A percentile compares a stretch with the other conserved stretches of the same genome.
Evolutionary conservation across 2,113 vertebrate species (phyloP).

Genomic region (Cyanoliseus patagonus): DNA sequence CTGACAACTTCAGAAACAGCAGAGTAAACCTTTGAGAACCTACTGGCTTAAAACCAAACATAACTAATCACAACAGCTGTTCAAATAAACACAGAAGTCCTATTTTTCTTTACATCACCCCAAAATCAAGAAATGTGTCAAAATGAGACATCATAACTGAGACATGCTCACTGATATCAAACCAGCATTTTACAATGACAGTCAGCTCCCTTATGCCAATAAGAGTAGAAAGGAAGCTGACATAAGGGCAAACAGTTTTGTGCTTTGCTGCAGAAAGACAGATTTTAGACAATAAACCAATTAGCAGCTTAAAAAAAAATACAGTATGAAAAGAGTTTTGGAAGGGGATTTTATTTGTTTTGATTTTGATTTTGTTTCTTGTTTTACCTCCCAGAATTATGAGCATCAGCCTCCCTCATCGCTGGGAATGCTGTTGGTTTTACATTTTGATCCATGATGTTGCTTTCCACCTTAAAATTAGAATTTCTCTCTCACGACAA

Average conservation of each 20-base stretch:
- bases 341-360: not conserved
- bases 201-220: not conserved
- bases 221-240: not conserved
- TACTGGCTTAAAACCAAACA: slow-evolving; percentile 4
- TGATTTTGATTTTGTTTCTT: fast-evolving
- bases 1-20: not conserved
- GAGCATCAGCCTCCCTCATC: not conserved
- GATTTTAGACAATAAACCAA: not conserved
- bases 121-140: not conserved
- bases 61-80: slow-evolving; percentile 32
- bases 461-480: not conserved
- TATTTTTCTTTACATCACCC: not conserved
- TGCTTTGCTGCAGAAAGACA: not conserved
- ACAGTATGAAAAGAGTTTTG: not conserved
- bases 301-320: not conserved
- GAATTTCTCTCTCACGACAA: not conserved
- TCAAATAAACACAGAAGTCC: slow-evolving; percentile 1
- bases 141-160: not conserved
- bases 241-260: not conserved
- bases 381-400: not conserved
- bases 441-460: not conserved
- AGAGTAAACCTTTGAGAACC: slow-evolving; percentile 2
- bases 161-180: not conserved
- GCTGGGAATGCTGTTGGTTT: not conserved
- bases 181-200: not conserved